Evolutionary conservation across 2,797 vertebrate genomes (phyloP), one percentile per base, ranked within the genome.

Genomic region (Semotilus atromaculatus): DNA sequence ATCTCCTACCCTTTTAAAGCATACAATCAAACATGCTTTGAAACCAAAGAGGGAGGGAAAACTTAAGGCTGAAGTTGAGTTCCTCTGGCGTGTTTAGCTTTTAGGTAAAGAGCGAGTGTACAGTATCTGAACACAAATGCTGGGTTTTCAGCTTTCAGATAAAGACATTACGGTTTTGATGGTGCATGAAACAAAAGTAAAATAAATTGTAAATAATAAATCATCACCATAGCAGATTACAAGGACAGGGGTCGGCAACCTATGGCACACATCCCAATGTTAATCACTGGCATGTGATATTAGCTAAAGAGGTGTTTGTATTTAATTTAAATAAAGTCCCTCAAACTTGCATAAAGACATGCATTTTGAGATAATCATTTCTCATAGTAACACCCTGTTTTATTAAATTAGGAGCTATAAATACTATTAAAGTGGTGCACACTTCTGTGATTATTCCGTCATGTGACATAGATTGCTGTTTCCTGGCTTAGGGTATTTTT

Each of bases 1-100:
- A 91, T 89, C 88, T 86, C 77, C 87, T 92, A 86, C 89, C 78
- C 80, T 78, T 86, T 55, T 86, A 84, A 81, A 67, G 23, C 78
- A 68, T 43, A 16, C 3, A 40, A 21, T 81, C 18, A 81, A 81
- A 55, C 64, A 55, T 19, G 48, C 14, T 51, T 53, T 34, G 19
- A 58, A 26, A 21, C 36, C 64, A 68, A 21, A 64, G n/a, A 48
- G 7, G 40, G 19, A 66, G 40, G 21, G n/a, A 29, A 79, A 45
- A 62, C 21, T 7, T 34, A 26, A 13, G 36, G 4, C 31, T 40
- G 21, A 26, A 13, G 51, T 66, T 29, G 11, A 19, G 34, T 58
- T 60, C 55, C 14, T 19, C 21, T 51, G 45, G 9, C 13, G 0
- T 58, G 51, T 51, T 48, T 31, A 73, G 45, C 18, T 51, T 26